A percentile compares a stretch with the other conserved stretches of the same genome.
These are phyloP conservation scores for Heliconius melpomene DNA, from an alignment of 1,140 invertebrate genomes.

Conservation along the genomic window DNA sequence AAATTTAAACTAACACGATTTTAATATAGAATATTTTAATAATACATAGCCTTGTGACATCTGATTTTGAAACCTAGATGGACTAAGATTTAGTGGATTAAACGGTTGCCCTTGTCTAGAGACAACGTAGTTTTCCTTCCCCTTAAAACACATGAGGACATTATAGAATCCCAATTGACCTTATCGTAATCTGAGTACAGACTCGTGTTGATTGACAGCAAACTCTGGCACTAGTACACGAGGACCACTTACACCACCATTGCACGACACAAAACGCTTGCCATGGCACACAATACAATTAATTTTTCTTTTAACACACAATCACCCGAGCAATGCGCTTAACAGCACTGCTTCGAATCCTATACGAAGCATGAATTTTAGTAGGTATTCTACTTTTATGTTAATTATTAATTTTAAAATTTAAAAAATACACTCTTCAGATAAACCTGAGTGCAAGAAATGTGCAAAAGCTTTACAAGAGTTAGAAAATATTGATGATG, in stretches of 20 bases:
- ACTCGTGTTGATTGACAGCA: conserved; percentile 28
- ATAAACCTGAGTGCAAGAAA: conserved; percentile 96
- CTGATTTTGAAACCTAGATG: conserved; percentile 42
- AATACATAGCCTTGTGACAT: conserved; percentile 31
- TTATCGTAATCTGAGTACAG: conserved; percentile 12
- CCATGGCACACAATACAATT: conserved; percentile 59
- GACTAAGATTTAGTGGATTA: conserved; percentile 33
- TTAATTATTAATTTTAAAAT: conserved; percentile 19
- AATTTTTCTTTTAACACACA: conserved; percentile 67
- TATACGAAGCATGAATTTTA: conserved; percentile 60
- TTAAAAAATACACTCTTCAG: conserved; percentile 79
- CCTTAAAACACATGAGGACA: conserved; percentile 25
- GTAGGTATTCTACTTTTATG: conserved; percentile 27
- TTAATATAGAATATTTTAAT: conserved; percentile 25
- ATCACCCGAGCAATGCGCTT: conserved; percentile 63
- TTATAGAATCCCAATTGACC: neutral
- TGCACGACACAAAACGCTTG: conserved; percentile 70
- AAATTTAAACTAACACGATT: conserved; percentile 26
- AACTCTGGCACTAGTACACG: conserved; percentile 32
- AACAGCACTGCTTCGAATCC: conserved; percentile 74
- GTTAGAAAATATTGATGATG: conserved; percentile 96
- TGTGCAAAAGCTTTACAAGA: conserved; percentile 94
- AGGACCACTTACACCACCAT: conserved; percentile 41
- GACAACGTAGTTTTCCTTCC: conserved; percentile 27
- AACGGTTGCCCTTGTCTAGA: conserved; percentile 29